A percentile compares a stretch with the other conserved stretches of the same genome.
phyloP scores from a whole-genome alignment of 2,888 invertebrate genomes.

The Drosophila fungiperda region DNA sequence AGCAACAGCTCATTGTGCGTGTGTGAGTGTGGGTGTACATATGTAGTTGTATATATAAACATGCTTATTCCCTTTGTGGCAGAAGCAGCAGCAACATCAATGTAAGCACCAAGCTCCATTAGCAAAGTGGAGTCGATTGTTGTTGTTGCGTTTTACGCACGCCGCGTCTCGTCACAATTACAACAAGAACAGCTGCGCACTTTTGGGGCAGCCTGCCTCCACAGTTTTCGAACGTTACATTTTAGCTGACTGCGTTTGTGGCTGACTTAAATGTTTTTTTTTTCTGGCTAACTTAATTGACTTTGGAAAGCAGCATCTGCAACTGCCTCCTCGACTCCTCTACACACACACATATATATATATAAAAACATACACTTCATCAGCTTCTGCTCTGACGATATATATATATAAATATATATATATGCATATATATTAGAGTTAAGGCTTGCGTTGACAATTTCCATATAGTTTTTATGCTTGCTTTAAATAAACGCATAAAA shows the following conservation, averaged over 20 bases:
- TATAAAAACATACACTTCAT: background rate
- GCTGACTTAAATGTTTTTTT: constrained; percentile 29
- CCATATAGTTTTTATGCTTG: constrained; percentile 35
- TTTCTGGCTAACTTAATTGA: constrained; percentile 34
- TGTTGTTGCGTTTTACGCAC: constrained; percentile 63
- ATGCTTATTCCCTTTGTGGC: constrained; percentile 68
- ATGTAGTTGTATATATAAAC: constrained; percentile 25
- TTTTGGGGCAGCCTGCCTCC: constrained; percentile 25
- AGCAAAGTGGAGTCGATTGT: constrained; percentile 49
- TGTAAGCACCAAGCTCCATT: constrained; percentile 65
- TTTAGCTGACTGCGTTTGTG: constrained; percentile 39
- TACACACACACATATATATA: background rate
- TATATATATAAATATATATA: background rate
- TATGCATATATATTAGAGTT: constrained; percentile 17
- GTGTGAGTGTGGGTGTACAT: constrained; percentile 6
- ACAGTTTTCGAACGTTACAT: constrained; percentile 29
- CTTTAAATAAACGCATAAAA: constrained; percentile 53
- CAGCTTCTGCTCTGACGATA: constrained; percentile 24
- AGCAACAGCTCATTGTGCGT: constrained; percentile 50
- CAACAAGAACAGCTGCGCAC: constrained; percentile 32
- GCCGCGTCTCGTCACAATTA: constrained; percentile 49
- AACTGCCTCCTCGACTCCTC: background rate
- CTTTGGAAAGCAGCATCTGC: constrained; percentile 9
- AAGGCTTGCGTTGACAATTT: constrained; percentile 37
- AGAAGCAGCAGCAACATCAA: constrained; percentile 56